These are phyloP conservation scores for Orthosia incerta DNA, from an alignment of 2,888 invertebrate genomes.

Conservation along the genomic window DNA sequence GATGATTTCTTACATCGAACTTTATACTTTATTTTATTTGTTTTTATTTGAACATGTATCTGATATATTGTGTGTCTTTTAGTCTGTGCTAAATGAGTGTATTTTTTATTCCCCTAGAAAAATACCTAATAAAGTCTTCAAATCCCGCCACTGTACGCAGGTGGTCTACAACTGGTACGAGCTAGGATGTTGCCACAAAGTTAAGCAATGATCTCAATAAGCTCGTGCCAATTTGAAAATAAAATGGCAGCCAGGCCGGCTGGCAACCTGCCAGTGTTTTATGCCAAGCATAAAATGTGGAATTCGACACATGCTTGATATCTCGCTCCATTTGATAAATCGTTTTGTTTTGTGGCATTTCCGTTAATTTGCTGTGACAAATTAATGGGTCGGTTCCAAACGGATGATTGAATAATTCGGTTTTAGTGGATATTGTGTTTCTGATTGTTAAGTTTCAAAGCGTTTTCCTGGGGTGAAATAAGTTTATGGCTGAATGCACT, in stretches of 20 bases:
- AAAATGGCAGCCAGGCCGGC: constrained; percentile 67
- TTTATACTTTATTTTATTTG: too few species aligned
- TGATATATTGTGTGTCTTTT: too few species aligned
- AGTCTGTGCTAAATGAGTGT: too few species aligned
- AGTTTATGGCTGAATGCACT: not conserved
- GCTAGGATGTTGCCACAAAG: constrained; percentile 60
- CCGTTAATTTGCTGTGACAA: constrained; percentile 59
- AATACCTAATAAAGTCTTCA: constrained; percentile 48
- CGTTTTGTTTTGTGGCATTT: constrained; percentile 55
- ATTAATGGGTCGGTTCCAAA: constrained; percentile 30
- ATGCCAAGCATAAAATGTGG: constrained; percentile 67
- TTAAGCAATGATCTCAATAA: constrained; percentile 80
- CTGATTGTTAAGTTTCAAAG: not conserved
- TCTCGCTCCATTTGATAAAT: constrained; percentile 65
- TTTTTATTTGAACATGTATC: too few species aligned
- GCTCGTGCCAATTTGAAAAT: constrained; percentile 76
- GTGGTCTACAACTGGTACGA: constrained; percentile 61
- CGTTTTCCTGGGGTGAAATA: not conserved
- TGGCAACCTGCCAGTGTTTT: constrained; percentile 70
- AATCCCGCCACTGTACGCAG: constrained; percentile 52
- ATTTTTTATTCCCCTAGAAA: not conserved
- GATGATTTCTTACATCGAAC: too few species aligned
- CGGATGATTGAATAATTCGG: constrained; percentile 36
- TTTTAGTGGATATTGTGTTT: constrained; percentile 13
- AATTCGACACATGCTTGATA: constrained; percentile 72